phyloP scores from a whole-genome alignment of 2,113 vertebrate genomes.

The Otus sunia region DNA sequence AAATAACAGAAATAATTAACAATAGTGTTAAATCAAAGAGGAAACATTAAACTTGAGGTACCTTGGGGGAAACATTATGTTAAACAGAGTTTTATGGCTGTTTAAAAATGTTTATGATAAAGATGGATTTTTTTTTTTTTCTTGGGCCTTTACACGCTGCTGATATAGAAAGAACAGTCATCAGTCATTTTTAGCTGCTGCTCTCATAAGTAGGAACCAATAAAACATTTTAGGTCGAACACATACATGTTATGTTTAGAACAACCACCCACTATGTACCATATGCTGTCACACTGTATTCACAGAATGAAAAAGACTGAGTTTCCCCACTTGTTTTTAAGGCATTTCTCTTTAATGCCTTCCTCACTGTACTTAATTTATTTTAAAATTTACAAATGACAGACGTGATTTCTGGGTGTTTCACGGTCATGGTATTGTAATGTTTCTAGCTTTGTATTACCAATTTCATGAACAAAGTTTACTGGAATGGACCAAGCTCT shows the following conservation, averaged over 20 bases:
- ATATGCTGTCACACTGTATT: conserved; percentile 54
- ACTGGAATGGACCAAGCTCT: not conserved
- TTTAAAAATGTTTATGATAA: conserved; percentile 16
- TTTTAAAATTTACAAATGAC: conserved; percentile 24
- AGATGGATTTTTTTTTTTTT: conserved; percentile 5
- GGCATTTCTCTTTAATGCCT: conserved; percentile 24
- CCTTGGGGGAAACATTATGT: not conserved
- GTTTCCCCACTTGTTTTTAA: conserved; percentile 35
- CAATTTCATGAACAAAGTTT: not conserved
- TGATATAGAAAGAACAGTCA: conserved; percentile 61
- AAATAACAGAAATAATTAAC: not conserved
- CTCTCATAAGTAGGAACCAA: conserved; percentile 32
- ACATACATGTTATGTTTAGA: conserved; percentile 54
- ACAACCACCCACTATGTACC: conserved; percentile 23
- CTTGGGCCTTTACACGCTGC: not conserved
- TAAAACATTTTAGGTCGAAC: conserved; percentile 46
- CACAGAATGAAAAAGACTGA: conserved; percentile 25
- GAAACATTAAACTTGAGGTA: not conserved
- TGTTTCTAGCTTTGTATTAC: not conserved
- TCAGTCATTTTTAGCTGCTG: conserved; percentile 45
- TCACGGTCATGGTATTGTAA: not conserved
- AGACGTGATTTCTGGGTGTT: not conserved
- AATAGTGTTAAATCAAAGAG: not conserved
- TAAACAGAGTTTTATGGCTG: not conserved
- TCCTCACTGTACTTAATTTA: not conserved